A percentile compares a stretch with the other conserved stretches of the same genome.
These are phyloP conservation scores for Paedocypris micromegethes DNA, from an alignment of 2,797 vertebrate genomes.

Conservation along the genomic window DNA sequence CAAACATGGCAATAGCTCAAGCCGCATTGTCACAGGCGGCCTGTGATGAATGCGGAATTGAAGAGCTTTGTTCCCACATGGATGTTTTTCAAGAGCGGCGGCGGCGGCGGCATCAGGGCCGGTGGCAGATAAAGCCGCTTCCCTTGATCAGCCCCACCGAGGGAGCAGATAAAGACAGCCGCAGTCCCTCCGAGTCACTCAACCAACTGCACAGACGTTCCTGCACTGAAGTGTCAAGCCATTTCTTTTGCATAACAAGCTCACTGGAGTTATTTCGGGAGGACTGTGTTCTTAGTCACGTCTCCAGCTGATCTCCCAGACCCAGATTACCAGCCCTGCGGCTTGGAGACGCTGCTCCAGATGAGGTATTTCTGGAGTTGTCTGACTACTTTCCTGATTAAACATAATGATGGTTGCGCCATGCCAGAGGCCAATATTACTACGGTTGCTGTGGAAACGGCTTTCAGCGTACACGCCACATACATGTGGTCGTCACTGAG, in stretches of 20 bases:
- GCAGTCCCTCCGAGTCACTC: slow-evolving; percentile 30
- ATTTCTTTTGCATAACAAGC: slow-evolving; percentile 65
- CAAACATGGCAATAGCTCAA: slow-evolving; percentile 1
- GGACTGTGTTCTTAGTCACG: slow-evolving; percentile 21
- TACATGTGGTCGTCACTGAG: no score
- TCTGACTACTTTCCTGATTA: slow-evolving; percentile 29
- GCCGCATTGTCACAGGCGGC: slow-evolving; percentile 9
- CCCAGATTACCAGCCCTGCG: slow-evolving; percentile 50
- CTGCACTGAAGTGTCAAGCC: slow-evolving; percentile 58
- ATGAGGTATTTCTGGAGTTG: slow-evolving; percentile 48
- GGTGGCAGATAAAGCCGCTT: slow-evolving; percentile 21
- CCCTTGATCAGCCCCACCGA: slow-evolving; percentile 20
- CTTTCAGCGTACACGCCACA: no score
- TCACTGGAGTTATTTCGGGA: slow-evolving; percentile 62
- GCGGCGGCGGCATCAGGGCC: background rate
- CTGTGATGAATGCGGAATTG: slow-evolving; percentile 23
- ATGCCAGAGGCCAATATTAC: slow-evolving; percentile 6
- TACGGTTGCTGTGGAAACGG: no score
- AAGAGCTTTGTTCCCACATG: slow-evolving; percentile 27
- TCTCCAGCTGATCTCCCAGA: slow-evolving; percentile 34
- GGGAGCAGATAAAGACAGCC: slow-evolving; percentile 19
- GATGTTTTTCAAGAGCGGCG: background rate
- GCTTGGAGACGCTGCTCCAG: slow-evolving; percentile 55
- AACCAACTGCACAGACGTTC: slow-evolving; percentile 59
- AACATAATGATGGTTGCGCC: slow-evolving; percentile 29